phyloP scores from a whole-genome alignment of 2,888 invertebrate genomes.

The Aspidapion aeneum region DNA sequence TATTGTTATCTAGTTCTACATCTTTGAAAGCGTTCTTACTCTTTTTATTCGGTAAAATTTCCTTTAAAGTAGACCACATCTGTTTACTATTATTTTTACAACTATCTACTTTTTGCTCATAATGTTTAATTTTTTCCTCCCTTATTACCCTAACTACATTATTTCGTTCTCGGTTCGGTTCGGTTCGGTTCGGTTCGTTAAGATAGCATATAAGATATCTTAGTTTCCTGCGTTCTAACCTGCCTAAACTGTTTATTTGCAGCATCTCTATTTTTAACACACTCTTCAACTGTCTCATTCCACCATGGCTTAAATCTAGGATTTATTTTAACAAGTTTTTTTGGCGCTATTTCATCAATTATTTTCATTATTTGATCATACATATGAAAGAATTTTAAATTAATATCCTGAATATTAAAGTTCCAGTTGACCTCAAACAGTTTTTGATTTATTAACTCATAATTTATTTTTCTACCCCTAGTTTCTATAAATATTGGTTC shows the following conservation, averaged over 20 bases:
- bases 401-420: not conserved
- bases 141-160: too few species aligned
- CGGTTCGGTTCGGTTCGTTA: too few species aligned
- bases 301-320: not conserved
- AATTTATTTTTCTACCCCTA: not conserved
- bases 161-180: too few species aligned
- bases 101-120: not conserved
- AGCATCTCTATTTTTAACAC: not conserved
- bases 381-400: not conserved
- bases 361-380: not conserved
- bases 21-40: not conserved
- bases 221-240: too few species aligned
- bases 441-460: not conserved
- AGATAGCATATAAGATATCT: too few species aligned
- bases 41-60: not conserved
- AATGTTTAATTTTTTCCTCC: not conserved
- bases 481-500: not conserved
- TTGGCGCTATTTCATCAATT: not conserved
- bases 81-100: not conserved
- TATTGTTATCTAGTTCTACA: not conserved
- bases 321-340: not conserved
- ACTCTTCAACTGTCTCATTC: not conserved
- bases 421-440: not conserved
- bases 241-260: not conserved
- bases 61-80: not conserved